These are phyloP conservation scores for Pseudochirops corinnae DNA, from an alignment of 2,797 vertebrate genomes.

Conservation along the genomic window DNA sequence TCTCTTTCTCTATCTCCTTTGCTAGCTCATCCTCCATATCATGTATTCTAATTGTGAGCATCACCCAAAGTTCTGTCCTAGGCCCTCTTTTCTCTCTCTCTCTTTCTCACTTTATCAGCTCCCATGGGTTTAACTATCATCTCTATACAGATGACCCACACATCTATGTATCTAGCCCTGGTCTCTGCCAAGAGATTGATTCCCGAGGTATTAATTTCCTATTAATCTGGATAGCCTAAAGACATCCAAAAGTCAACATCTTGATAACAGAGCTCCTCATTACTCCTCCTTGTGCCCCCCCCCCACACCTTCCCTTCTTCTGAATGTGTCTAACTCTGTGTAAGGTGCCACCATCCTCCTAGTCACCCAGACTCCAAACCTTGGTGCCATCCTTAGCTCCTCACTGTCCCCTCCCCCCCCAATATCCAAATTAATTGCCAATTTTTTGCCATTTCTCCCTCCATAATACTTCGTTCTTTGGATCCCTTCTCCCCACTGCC, in stretches of 20 bases:
- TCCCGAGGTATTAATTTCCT: neutral
- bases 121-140: neutral
- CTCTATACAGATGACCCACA: neutral
- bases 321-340: neutral
- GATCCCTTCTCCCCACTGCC: neutral
- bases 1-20: neutral
- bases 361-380: neutral
- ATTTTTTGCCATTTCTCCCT: neutral
- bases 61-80: neutral
- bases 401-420: neutral
- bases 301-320: neutral
- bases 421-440: conserved; percentile 11
- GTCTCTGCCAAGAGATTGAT: neutral
- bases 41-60: neutral
- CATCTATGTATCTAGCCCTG: neutral
- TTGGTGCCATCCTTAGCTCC: neutral
- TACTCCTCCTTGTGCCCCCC: neutral
- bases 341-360: neutral
- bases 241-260: conserved; percentile 11
- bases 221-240: neutral
- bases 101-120: neutral
- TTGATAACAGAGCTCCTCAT: neutral
- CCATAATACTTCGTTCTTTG: neutral
- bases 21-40: neutral
- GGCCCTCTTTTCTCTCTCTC: neutral